Conservation (phyloP, 2,797 vertebrate species). For the Monodelphis domestica region DNA sequence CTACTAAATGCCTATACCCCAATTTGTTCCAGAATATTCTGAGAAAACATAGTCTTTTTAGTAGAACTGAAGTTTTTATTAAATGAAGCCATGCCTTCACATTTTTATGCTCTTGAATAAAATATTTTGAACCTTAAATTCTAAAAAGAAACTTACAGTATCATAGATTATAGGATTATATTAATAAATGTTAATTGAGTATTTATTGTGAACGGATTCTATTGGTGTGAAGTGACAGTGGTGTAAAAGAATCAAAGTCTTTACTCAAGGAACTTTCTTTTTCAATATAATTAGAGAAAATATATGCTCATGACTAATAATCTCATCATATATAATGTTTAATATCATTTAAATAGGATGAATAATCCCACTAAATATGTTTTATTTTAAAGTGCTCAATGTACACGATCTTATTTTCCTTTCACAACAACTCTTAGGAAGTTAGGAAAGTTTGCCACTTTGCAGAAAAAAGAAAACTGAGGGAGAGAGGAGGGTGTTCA, state of each 20-base stretch:
- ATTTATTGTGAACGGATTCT: background rate
- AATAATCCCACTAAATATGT: background rate
- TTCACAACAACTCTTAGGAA: constrained; percentile 14
- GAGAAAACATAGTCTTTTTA: background rate
- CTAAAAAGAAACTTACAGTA: constrained; percentile 25
- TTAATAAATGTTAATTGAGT: background rate
- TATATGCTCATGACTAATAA: background rate
- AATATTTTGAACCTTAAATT: constrained; percentile 34
- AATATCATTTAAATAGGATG: no score
- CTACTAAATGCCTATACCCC: background rate
- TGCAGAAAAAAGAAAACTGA: background rate
- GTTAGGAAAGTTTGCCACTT: background rate
- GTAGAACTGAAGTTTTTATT: background rate
- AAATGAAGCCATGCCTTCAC: background rate
- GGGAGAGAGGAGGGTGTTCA: constrained; percentile 1
- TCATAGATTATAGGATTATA: background rate
- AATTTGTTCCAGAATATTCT: background rate
- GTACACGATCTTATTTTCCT: background rate
- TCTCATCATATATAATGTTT: background rate
- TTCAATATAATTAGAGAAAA: background rate
- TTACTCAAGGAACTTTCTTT: background rate
- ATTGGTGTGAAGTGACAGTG: background rate
- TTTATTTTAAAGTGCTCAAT: background rate
- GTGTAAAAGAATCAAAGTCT: background rate
- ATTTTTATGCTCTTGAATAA: constrained; percentile 42